Evolutionary conservation across 2,113 vertebrate species (phyloP).

Genomic region (Ailurus styani): DNA sequence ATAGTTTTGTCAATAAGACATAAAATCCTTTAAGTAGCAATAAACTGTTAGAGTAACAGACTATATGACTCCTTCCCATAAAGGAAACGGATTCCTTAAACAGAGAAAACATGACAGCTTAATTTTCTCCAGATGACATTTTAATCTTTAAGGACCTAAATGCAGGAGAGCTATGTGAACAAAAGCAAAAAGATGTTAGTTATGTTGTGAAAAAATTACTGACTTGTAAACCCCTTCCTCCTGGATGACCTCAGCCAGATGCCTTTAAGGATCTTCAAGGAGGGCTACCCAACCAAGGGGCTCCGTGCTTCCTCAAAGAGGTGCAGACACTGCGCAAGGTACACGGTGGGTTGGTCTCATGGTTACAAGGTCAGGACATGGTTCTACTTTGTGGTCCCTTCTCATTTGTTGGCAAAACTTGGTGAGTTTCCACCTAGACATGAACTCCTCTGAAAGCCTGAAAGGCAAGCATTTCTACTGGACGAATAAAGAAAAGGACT

Average conservation of each 20-base stretch:
- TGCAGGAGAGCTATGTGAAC: background rate
- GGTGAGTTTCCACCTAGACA: background rate
- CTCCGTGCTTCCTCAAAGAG: background rate
- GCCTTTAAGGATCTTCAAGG: background rate
- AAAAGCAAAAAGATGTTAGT: background rate
- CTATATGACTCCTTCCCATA: conserved; percentile 21
- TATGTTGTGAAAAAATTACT: background rate
- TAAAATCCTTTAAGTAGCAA: conserved; percentile 35
- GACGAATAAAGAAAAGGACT: background rate
- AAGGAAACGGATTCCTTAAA: conserved; percentile 47
- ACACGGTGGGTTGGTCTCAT: background rate
- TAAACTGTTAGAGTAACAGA: conserved; percentile 32
- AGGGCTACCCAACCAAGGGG: background rate
- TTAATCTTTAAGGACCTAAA: conserved; percentile 44
- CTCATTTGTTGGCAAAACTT: background rate
- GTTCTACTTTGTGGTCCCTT: background rate
- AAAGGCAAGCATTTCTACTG: background rate
- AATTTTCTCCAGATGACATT: conserved; percentile 26
- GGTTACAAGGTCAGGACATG: background rate
- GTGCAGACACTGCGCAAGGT: background rate
- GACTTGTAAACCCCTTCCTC: background rate
- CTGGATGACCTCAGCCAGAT: background rate
- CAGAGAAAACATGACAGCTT: background rate
- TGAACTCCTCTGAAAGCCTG: background rate
- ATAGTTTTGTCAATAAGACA: conserved; percentile 36